Base-by-base conservation (phyloP, 2,888 invertebrate species). In the Andrena haemorrhoa region DNA sequence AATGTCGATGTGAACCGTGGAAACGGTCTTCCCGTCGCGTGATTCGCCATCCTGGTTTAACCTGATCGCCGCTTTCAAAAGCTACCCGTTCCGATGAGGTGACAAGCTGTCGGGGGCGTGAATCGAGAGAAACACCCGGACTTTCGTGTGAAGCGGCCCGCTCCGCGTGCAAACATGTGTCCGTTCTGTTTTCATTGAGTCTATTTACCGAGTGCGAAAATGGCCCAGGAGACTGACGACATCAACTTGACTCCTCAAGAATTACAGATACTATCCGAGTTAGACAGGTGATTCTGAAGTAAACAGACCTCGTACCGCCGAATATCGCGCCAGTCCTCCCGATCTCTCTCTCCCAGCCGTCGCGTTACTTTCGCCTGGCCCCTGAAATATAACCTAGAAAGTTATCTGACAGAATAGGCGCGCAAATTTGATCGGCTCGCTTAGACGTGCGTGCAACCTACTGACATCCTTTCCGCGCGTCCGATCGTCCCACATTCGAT, bases 251-350 rank as follows among this genome's bases (percentile, higher is more conserved):
- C 97, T 94, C 96, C 97, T 87, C 97, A 97, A 94, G 98, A 98
- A 94, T 95, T 98, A 91, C 97, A 97, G 95, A 96, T 97, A 93
- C 95, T 98, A 91, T 97, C 97, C 76, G 97, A 98, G 94, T 95
- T 98, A 94, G 98, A 98, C 95, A 98, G 98, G 98, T 97, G 58
- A 83, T 77, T 61, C 73, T n/a, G 4, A 26, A 58, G 6, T 56
- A 61, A 76, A 73, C 29, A 58, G 79, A 74, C 16, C n/a, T 47
- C n/a, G 29, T 2, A 8, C 7, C n/a, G 29, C 31, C 20, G 26
- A 75, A 41, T 2, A n/a, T 41, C 10, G 3, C 26, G 61, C n/a
- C 26, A 10, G 26, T 47, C 33, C 68, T 1, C 60, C 23, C 63
- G 31, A 49, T 77, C n/a, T 61, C 31, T 61, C 31, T 20, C n/a